Percentiles rank a stretch among this genome's conserved stretches.
These are phyloP conservation scores for Brachypterus glaber DNA, from an alignment of 2,888 invertebrate species.

Conservation along the genomic window DNA sequence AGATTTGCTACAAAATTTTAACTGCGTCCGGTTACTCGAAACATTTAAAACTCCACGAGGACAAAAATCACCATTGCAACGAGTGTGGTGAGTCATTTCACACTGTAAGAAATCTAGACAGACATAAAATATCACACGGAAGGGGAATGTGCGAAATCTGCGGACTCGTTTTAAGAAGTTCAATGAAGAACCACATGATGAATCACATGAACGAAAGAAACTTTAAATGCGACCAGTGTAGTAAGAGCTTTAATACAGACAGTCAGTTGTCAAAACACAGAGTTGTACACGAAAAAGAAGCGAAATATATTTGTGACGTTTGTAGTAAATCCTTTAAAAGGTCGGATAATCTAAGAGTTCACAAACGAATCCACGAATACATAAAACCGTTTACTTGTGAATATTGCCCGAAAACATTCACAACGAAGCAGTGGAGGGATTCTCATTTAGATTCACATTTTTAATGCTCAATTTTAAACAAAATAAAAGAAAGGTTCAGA, in stretches of 20 bases:
- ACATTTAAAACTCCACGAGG: too few species aligned
- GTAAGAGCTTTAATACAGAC: conserved; percentile 8
- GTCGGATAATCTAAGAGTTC: conserved; percentile 10
- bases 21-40: too few species aligned
- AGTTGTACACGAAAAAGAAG: neutral
- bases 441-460: conserved; percentile 9
- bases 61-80: too few species aligned
- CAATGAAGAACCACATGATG: conserved; percentile 12
- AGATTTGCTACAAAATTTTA: too few species aligned
- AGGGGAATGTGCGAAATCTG: conserved; percentile 11
- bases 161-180: conserved; percentile 8
- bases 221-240: conserved; percentile 1
- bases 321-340: conserved; percentile 1
- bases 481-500: too few species aligned
- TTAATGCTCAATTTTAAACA: too few species aligned
- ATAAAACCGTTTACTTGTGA: conserved; percentile 44
- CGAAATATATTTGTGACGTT: conserved; percentile 6
- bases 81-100: too few species aligned
- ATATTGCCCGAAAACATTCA: conserved; percentile 44
- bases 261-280: conserved; percentile 1
- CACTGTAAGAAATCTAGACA: too few species aligned
- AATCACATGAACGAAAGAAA: conserved; percentile 4
- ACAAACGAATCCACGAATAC: conserved; percentile 22
- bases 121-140: neutral
- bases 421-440: neutral